Conservation (phyloP, 1,140 invertebrate species). For the Ylistrum balloti region DNA sequence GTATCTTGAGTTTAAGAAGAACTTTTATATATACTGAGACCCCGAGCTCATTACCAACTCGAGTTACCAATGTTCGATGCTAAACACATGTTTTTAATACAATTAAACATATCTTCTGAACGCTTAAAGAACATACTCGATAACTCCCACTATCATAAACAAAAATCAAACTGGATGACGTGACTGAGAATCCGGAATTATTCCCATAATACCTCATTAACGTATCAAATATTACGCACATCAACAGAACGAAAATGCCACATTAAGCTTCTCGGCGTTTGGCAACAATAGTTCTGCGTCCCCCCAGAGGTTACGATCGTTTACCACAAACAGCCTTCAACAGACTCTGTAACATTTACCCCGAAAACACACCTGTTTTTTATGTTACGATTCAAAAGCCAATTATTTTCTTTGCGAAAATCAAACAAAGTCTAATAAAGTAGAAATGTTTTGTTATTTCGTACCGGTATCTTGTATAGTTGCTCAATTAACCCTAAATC, state of each 20-base stretch:
- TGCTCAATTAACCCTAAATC: not conserved
- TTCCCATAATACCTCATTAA: slow-evolving; percentile 39
- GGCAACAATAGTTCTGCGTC: not conserved
- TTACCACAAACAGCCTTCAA: not conserved
- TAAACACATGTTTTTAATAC: not conserved
- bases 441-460: not conserved
- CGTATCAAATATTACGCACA: not conserved
- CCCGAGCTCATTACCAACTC: not conserved
- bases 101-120: slow-evolving; percentile 5
- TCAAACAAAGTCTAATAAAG: not conserved
- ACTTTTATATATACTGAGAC: not conserved
- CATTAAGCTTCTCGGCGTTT: no score
- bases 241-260: not conserved
- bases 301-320: not conserved
- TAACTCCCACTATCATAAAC: not conserved
- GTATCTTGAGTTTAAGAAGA: not conserved
- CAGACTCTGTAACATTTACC: not conserved
- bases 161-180: not conserved
- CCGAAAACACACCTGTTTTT: not conserved
- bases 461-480: not conserved
- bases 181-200: slow-evolving; percentile 4
- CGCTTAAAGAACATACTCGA: not conserved
- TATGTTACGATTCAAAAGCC: slow-evolving; percentile 25
- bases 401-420: slow-evolving; percentile 36
- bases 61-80: not conserved